Percentiles rank a stretch among this genome's conserved stretches.
Conservation (phyloP, 2,888 invertebrate genomes). For the Andrena bucephala region DNA sequence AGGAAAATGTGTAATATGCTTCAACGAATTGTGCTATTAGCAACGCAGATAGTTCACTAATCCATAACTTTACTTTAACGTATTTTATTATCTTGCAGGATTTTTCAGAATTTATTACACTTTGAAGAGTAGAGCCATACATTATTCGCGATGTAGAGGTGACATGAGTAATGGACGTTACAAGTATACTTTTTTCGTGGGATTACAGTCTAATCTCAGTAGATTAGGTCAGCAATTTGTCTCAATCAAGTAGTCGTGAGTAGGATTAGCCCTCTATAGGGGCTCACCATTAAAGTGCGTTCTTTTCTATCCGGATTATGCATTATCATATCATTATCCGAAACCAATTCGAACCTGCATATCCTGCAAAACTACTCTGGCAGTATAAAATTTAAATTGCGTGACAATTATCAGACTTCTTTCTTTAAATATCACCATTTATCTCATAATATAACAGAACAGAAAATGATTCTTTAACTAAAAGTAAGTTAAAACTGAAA, state of each 20-base stretch:
- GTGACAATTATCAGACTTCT: too few species aligned
- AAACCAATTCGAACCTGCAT: too few species aligned
- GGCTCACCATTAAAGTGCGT: background rate
- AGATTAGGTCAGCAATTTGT: conserved; percentile 6
- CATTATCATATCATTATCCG: background rate
- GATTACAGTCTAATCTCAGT: conserved; percentile 1
- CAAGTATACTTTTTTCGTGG: conserved; percentile 1
- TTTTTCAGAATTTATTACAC: background rate
- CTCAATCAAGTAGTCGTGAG: conserved; percentile 5
- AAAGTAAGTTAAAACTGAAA: too few species aligned
- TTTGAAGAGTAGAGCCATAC: background rate
- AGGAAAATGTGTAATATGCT: background rate
- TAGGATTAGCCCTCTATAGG: conserved; percentile 3
- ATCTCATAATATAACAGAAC: too few species aligned
- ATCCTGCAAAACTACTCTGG: too few species aligned
- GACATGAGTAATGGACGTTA: conserved; percentile 1
- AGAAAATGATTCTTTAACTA: too few species aligned
- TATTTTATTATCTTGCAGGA: background rate
- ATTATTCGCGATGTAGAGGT: background rate
- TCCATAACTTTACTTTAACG: background rate
- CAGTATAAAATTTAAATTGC: too few species aligned
- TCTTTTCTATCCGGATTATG: background rate
- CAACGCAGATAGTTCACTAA: background rate
- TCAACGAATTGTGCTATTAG: background rate
- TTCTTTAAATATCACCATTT: too few species aligned